phyloP scores from a whole-genome alignment of 1,140 invertebrate genomes.

The Cephus cinctus region DNA sequence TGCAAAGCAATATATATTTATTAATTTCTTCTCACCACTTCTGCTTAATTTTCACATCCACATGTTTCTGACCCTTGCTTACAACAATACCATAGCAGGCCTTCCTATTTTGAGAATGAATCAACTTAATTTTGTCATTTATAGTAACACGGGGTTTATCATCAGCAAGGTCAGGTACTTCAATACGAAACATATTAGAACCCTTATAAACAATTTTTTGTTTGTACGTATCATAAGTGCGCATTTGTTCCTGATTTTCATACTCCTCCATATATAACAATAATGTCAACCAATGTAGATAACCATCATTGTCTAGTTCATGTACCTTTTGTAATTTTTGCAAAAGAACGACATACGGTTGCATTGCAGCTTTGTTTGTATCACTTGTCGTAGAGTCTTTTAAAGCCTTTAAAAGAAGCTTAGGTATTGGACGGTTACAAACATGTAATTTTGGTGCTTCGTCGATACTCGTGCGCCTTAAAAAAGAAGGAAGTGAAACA shows the following conservation, averaged over 20 bases:
- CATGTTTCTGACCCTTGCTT: conserved; percentile 16
- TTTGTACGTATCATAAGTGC: conserved; percentile 58
- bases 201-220: conserved; percentile 53
- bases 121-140: conserved; percentile 68
- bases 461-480: no score
- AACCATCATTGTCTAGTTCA: no score
- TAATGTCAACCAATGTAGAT: conserved; percentile 62
- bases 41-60: not conserved
- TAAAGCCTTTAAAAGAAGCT: no score
- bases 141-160: conserved; percentile 72
- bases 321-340: no score
- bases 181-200: conserved; percentile 62
- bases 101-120: not conserved
- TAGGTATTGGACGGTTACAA: no score
- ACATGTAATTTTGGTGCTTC: no score
- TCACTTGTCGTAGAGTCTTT: no score
- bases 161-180: conserved; percentile 73
- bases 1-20: not conserved
- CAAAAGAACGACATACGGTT: no score
- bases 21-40: not conserved
- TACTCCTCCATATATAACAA: conserved; percentile 79
- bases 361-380: no score
- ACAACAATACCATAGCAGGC: conserved; percentile 1
- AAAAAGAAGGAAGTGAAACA: no score
- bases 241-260: conserved; percentile 61